Conservation (phyloP, 1,140 invertebrate species). For the Wasmannia auropunctata region DNA sequence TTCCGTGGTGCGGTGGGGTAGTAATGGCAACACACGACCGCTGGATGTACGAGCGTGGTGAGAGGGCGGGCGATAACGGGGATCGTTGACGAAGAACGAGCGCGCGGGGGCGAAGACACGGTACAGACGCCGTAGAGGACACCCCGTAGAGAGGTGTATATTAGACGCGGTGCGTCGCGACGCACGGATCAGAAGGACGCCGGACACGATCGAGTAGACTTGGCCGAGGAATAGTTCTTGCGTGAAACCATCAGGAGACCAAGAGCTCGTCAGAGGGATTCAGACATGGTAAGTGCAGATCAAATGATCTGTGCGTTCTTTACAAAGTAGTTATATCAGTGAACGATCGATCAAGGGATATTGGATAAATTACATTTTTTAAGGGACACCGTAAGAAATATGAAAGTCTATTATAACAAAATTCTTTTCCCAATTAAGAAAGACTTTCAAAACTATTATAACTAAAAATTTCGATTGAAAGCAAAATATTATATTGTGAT, state of each 20-base stretch:
- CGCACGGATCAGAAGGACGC: constrained; percentile 80
- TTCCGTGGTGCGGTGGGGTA: not conserved
- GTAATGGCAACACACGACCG: constrained; percentile 24
- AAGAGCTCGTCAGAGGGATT: not conserved
- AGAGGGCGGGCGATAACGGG: constrained; percentile 63
- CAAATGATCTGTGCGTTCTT: not conserved
- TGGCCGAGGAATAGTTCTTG: constrained; percentile 4
- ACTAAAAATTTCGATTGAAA: not conserved
- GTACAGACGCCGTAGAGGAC: constrained; percentile 59
- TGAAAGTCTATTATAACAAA: not conserved
- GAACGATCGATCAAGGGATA: not conserved
- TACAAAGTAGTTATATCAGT: not conserved
- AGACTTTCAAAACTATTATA: not conserved
- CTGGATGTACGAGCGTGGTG: constrained; percentile 23
- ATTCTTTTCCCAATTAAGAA: not conserved
- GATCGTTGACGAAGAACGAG: constrained; percentile 18
- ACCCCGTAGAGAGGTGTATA: constrained; percentile 80
- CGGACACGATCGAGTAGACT: constrained; percentile 64
- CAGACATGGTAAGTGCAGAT: constrained; percentile 20
- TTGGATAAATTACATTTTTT: not conserved
- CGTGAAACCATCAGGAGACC: not conserved
- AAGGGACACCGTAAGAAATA: not conserved
- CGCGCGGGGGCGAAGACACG: constrained; percentile 66
- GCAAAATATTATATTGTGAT: not conserved
- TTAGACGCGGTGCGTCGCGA: constrained; percentile 80